These are phyloP conservation scores for Pollicipes pollicipes DNA, from an alignment of 1,140 invertebrate species.

Conservation along the genomic window DNA sequence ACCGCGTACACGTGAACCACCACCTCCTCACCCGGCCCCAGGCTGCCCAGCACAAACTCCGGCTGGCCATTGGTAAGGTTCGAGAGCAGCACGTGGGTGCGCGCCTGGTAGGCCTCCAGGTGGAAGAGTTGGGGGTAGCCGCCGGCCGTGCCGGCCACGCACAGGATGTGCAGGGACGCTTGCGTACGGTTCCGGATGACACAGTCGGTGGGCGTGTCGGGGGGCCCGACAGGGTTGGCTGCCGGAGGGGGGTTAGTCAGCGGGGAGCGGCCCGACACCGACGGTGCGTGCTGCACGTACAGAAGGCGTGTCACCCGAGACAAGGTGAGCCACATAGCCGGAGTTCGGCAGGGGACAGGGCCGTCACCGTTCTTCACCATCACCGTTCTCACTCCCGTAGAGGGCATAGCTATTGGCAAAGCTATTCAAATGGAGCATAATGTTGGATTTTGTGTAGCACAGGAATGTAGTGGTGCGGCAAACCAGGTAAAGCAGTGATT, in stretches of 20 bases:
- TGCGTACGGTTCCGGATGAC: slow-evolving; percentile 56
- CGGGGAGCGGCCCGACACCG: too few species aligned
- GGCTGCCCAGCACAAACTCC: not conserved
- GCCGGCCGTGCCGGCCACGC: slow-evolving; percentile 56
- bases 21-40: not conserved
- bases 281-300: too few species aligned
- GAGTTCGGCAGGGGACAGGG: too few species aligned
- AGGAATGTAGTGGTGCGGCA: too few species aligned
- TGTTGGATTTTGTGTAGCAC: too few species aligned
- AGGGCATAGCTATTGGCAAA: too few species aligned
- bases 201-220: slow-evolving; percentile 68
- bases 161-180: slow-evolving; percentile 42
- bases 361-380: too few species aligned
- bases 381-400: too few species aligned
- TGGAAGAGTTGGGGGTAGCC: slow-evolving; percentile 64
- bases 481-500: too few species aligned
- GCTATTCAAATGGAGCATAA: too few species aligned
- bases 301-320: too few species aligned
- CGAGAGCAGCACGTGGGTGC: not conserved
- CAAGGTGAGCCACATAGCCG: too few species aligned
- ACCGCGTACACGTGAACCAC: not conserved
- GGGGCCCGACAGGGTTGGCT: slow-evolving; percentile 36
- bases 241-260: not conserved
- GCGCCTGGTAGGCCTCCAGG: slow-evolving; percentile 41
- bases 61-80: not conserved